Percentiles rank a stretch among this genome's conserved stretches.
Evolutionary conservation across 2,113 vertebrate species (phyloP).

Genomic region (Seriola dumerili): DNA sequence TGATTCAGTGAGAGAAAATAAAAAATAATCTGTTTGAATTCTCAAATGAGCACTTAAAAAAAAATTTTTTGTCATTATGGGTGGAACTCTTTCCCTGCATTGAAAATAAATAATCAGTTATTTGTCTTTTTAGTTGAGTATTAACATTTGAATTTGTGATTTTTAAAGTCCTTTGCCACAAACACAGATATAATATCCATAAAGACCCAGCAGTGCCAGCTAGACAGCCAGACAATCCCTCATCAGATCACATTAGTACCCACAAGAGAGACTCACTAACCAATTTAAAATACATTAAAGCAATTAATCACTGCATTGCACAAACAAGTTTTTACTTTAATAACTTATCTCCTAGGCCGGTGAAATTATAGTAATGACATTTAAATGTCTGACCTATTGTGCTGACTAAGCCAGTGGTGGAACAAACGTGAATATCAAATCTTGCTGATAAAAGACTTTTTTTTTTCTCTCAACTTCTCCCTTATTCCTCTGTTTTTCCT

Average conservation of each 20-base stretch:
- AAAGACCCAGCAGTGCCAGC: not conserved
- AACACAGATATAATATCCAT: not conserved
- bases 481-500: constrained; percentile 24
- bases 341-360: not conserved
- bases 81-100: no score
- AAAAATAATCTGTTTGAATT: not conserved
- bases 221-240: not conserved
- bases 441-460: constrained; percentile 38
- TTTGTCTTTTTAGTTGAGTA: no score
- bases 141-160: no score
- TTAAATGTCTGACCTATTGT: constrained; percentile 25
- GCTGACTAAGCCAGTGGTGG: constrained; percentile 8
- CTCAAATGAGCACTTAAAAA: not conserved
- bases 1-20: not conserved
- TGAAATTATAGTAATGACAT: constrained; percentile 21
- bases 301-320: constrained; percentile 23
- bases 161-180: not conserved
- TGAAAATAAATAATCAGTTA: no score
- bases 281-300: not conserved
- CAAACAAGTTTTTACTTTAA: not conserved
- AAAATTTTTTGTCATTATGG: no score
- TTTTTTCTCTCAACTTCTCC: not conserved
- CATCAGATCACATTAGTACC: not conserved
- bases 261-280: not conserved
- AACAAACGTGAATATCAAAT: constrained; percentile 14